phyloP scores from a whole-genome alignment of 2,797 vertebrate genomes.

The Rhadinocentrus ornatus region DNA sequence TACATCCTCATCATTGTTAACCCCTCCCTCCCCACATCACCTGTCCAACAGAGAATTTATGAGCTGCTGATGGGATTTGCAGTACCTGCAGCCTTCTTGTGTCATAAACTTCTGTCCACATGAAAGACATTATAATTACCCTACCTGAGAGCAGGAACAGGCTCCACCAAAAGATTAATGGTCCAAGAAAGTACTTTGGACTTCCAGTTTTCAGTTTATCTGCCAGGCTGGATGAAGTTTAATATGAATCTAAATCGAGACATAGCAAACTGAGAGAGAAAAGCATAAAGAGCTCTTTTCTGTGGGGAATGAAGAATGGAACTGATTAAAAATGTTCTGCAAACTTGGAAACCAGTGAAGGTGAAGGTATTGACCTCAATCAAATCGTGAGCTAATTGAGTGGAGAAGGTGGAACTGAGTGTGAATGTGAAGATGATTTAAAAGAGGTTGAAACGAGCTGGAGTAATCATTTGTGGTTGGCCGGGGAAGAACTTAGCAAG shows the following conservation, averaged over 20 bases:
- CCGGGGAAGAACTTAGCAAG: constrained; percentile 9
- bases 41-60: constrained; percentile 1
- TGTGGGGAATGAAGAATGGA: constrained; percentile 21
- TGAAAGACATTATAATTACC: constrained; percentile 50
- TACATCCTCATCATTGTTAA: constrained; percentile 9
- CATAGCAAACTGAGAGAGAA: constrained; percentile 21
- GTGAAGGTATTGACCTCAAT: constrained; percentile 62
- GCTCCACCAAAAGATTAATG: constrained; percentile 47
- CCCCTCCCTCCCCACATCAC: constrained; percentile 29
- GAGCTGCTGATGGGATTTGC: constrained; percentile 12
- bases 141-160: constrained; percentile 52
- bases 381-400: constrained; percentile 68
- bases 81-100: constrained; percentile 1
- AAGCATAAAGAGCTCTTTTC: constrained; percentile 42
- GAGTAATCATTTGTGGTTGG: constrained; percentile 28
- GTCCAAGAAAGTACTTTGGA: constrained; percentile 28
- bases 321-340: constrained; percentile 55
- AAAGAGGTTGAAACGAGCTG: constrained; percentile 8
- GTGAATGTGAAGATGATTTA: constrained; percentile 24
- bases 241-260: constrained; percentile 58
- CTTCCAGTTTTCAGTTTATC: constrained; percentile 36
- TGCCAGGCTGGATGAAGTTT: constrained; percentile 41
- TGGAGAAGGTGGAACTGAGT: constrained; percentile 45
- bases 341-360: constrained; percentile 37
- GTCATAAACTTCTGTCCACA: constrained; percentile 36